Evolutionary conservation across 1,140 invertebrate genomes (phyloP), one percentile per base, ranked within the genome.

Genomic region (Cardiocondyla obscurior): DNA sequence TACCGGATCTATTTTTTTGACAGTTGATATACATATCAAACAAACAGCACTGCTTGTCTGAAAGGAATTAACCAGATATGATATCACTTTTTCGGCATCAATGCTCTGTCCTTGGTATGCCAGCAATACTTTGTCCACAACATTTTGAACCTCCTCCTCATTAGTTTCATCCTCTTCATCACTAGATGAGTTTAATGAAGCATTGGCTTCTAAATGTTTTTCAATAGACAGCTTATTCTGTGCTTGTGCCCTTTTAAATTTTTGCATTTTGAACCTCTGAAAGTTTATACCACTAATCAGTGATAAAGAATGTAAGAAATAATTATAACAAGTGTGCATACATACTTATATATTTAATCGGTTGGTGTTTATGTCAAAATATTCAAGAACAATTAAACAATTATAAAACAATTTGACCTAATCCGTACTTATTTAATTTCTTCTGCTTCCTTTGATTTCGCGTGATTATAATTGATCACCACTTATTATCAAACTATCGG

Each of bases 11-110:
- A 94, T 95, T 88, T 97, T 96, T 92, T 97, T 98, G 0, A 99
- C 96, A 84, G 97, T 96, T 60, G 96, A 97, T 92, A 99, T 99
- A 89, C 98, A 99, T 90, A 99, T 97, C 3, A 99, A 95, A 92
- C 98, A 99, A 46, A 97, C 97, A 3, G 96, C 96, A 39, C 97
- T 95, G 4, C 97, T 97, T 53, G 96, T 96, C 90, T 96, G 96
- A 84, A 98, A 95, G 0, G 95, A 94, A 90, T 97, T 97, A 89
- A 97, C 95, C 42, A 98, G 91, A 90, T 97, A 96, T 19, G 96
- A 95, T 77, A 96, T 94, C 5, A 96, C 97, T 92, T 95, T 95
- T 64, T 94, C 94, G 1, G 95, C 89, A 90, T 95, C 94, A 28
- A 93, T 93, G 49, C 86, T 90, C 84, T 93, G 91, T 65, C 91